Percentiles rank a stretch among this genome's conserved stretches.
Conservation (phyloP, 2,797 vertebrate species). For the Bradypodion ventrale region DNA sequence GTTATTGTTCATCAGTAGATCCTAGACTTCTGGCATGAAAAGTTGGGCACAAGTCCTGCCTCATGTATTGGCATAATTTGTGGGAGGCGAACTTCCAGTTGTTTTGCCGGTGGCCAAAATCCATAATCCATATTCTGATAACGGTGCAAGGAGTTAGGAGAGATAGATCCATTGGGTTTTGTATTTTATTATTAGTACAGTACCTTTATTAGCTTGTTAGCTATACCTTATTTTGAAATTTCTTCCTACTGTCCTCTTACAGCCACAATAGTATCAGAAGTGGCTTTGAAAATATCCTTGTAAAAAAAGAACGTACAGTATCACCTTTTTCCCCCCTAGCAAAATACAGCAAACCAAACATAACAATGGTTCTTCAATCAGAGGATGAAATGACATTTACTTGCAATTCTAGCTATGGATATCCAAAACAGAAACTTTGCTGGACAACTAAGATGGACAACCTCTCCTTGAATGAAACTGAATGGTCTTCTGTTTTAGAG, state of each 20-base stretch:
- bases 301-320: fast-evolving
- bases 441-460: conserved; percentile 74
- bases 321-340: conserved; percentile 51
- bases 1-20: background rate
- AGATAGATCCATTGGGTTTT: background rate
- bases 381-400: conserved; percentile 65
- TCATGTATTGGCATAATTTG: background rate
- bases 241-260: background rate
- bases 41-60: background rate
- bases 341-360: conserved; percentile 70
- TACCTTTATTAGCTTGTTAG: background rate
- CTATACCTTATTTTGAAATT: background rate
- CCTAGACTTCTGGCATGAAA: background rate
- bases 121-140: background rate
- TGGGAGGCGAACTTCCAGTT: background rate
- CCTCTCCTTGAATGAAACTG: conserved; percentile 51
- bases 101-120: background rate
- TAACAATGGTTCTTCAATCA: conserved; percentile 37
- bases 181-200: background rate
- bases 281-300: background rate
- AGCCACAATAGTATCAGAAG: background rate
- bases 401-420: conserved; percentile 71
- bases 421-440: conserved; percentile 67
- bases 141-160: background rate
- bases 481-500: background rate